Base-by-base conservation (phyloP, 2,797 vertebrate genomes). In the Botia almorhae region DNA sequence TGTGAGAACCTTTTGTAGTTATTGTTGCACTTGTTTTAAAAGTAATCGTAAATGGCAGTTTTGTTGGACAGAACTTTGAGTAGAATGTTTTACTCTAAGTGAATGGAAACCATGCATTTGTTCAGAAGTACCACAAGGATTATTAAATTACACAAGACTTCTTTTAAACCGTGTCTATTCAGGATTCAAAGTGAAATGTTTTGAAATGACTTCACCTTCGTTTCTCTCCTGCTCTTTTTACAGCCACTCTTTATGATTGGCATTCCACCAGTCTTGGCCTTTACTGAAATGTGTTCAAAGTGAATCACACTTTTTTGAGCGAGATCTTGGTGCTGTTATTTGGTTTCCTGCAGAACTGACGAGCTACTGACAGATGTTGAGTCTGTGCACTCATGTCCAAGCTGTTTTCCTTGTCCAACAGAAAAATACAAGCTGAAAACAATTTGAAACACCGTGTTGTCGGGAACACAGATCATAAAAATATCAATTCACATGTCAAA, bases 371-470 rank as follows among this genome's bases (percentile, higher is more conserved):
- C 74, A 71, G 60, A 69, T 33, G n/a, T 55, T 14, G 23, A 46
- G 13, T 83, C 74, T 48, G 21, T 46, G 16, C 36, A 6, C 74
- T 68, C 51, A 76, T 73, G 76, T 85, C 83, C 81, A 69, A 87
- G 36, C 78, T 81, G 63, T 86, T 88, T 85, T 78, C 26, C 82
- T 83, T 63, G 21, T 21, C 17, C 63, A 78, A 85, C 50, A 83
- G 61, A 85, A 80, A 76, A 56, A 81, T 19, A 67, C 68, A 63
- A 67, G 84, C 61, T 87, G 76, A 85, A 88, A 85, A 81, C 85
- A 80, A 84, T 73, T 81, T 46, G 43, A 46, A 11, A 11, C 43
- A 11, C 43, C 10, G 10, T 46, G 43, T 80, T 81, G 68, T 58
- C 46, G 51, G 80, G 81, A 80, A 69, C 76, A 26, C 29, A 82